phyloP scores from a whole-genome alignment of 1,140 invertebrate species.

The Drosophila guanche region DNA sequence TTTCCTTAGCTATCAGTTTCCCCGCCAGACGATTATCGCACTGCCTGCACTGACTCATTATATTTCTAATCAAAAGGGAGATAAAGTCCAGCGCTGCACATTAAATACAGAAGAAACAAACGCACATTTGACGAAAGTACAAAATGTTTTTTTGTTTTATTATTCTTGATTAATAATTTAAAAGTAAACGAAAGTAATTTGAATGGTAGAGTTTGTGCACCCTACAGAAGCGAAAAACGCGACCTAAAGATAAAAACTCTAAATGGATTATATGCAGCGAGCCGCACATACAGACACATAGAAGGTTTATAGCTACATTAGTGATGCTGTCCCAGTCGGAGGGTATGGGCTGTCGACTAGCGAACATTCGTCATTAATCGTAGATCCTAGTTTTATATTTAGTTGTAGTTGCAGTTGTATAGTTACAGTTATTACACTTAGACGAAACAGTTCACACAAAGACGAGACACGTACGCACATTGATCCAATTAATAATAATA shows the following conservation, averaged over 20 bases:
- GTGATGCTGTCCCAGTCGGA: conserved; percentile 11
- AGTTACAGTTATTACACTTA: conserved; percentile 32
- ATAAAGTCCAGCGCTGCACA: conserved; percentile 4
- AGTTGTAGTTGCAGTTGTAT: conserved; percentile 1
- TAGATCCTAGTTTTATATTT: conserved; percentile 53
- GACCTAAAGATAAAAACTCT: conserved; percentile 30
- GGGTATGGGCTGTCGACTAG: conserved; percentile 52
- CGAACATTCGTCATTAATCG: conserved; percentile 70
- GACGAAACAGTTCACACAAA: conserved; percentile 53
- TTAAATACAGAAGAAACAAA: not conserved
- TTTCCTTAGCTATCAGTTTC: too few relatives aligned
- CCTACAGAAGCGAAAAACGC: conserved; percentile 36
- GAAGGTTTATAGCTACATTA: conserved; percentile 22
- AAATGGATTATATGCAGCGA: conserved; percentile 40
- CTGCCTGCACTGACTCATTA: conserved; percentile 17
- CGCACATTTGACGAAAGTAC: conserved; percentile 60
- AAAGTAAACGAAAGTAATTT: conserved; percentile 36
- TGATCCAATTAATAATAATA: conserved; percentile 36
- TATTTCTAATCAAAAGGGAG: conserved; percentile 18
- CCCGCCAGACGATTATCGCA: not conserved
- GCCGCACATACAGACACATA: conserved; percentile 52
- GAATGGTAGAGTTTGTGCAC: conserved; percentile 17
- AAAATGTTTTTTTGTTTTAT: conserved; percentile 66
- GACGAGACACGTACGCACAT: conserved; percentile 45
- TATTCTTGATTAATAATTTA: conserved; percentile 22